Base-by-base conservation (phyloP, 2,888 invertebrate species). In the Protodeltote pygarga region DNA sequence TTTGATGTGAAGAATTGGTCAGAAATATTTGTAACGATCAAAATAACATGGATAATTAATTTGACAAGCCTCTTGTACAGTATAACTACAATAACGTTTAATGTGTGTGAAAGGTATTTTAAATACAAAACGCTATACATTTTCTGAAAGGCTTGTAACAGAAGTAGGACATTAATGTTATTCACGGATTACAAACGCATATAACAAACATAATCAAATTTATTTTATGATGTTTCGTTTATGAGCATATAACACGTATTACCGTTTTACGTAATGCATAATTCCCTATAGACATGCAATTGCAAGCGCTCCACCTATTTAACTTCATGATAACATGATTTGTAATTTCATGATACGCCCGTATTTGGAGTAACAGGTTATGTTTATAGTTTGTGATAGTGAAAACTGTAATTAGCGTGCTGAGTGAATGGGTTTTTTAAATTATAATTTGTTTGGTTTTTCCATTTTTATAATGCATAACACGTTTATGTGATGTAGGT, bases 211-310 rank as follows among this genome's bases (percentile, higher is more conserved):
- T 34, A 66, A 60, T 64, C 52, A 66, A 57, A 61, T 51, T 63
- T 68, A 71, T 63, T 71, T 58, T 49, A 66, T 58, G 55, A 64
- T 40, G 42, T 46, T 37, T 35, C 51, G 38, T 45, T 69, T 65
- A 71, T 67, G 57, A 50, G 33, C 41, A 20, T 47, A 46, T 53
- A 67, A 65, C 70, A 72, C 67, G 71, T 64, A 67, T 75, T 51
- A 62, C 67, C 67, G 72, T 73, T 79, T 73, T 63, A 71, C 66
- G 71, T 54, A 69, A 69, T 75, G 74, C 72, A 76, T 80, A 81
- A 84, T 82, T 79, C 68, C 64, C 71, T 59, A 71, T 68, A 69
- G 76, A 75, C 84, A 83, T 79, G 83, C 81, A 73, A 81, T 75
- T 75, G 73, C 65, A 76, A 62, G 52, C 49, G 61, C 58, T 66